phyloP scores from a whole-genome alignment of 2,113 vertebrate species.

The Bothrops jararaca region DNA sequence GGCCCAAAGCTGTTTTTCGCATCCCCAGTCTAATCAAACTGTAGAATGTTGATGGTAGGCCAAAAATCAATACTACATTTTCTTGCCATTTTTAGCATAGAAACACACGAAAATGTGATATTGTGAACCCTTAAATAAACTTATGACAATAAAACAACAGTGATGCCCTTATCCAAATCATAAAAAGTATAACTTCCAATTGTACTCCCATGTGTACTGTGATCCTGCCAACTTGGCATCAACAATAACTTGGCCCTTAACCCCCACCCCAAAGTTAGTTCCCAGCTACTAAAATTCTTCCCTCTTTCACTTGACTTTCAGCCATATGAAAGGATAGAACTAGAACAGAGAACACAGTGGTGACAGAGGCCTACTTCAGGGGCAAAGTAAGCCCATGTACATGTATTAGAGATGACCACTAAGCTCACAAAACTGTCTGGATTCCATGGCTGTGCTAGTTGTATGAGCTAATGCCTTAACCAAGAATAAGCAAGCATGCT shows the following conservation, averaged over 20 bases:
- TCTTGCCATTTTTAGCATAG: not conserved
- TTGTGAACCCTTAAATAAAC: not conserved
- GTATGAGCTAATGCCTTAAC: not conserved
- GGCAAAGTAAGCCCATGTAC: too few species aligned
- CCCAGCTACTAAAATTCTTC: not conserved
- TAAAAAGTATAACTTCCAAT: not conserved
- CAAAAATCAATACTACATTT: not conserved
- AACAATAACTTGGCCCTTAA: not conserved
- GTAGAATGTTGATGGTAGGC: not conserved
- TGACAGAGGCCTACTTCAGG: not conserved
- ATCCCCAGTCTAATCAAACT: not conserved
- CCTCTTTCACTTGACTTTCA: not conserved
- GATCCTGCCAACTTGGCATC: not conserved
- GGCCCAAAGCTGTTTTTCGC: not conserved
- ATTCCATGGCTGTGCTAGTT: not conserved
- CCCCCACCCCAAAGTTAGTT: not conserved
- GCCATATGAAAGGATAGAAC: not conserved
- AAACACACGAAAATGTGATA: not conserved
- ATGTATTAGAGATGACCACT: not conserved
- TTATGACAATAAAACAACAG: not conserved
- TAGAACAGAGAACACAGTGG: not conserved
- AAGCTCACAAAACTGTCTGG: not conserved
- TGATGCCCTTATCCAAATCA: not conserved
- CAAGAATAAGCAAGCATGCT: too few species aligned
- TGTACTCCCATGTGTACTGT: not conserved